Percentiles rank a stretch among this genome's conserved stretches.
Conservation (phyloP, 2,113 vertebrate genomes). For the Sakesphorus luctuosus region DNA sequence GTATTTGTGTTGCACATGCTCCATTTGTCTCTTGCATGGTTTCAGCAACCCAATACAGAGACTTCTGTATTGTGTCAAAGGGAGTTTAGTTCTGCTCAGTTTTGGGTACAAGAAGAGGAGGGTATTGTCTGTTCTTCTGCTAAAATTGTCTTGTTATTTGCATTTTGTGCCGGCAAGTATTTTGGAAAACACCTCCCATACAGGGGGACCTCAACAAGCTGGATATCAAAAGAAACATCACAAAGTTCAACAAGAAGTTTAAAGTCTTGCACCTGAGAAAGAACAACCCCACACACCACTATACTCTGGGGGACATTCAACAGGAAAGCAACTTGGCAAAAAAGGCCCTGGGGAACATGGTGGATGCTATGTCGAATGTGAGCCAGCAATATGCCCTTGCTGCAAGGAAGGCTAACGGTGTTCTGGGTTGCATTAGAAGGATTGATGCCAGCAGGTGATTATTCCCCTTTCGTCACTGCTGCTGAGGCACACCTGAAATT, state of each 20-base stretch:
- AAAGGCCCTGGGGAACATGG: not conserved
- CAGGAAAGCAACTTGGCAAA: not conserved
- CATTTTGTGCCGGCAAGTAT: not conserved
- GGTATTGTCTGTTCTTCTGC: not conserved
- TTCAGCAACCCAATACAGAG: not conserved
- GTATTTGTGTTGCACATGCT: not conserved
- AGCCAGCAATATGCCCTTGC: not conserved
- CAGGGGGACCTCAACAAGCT: not conserved
- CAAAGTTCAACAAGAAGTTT: not conserved
- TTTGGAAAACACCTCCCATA: not conserved
- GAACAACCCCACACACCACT: not conserved
- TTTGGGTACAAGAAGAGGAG: not conserved
- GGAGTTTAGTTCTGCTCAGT: not conserved
- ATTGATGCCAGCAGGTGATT: not conserved
- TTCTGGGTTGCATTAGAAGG: not conserved
- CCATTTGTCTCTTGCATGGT: not conserved
- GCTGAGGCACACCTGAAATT: not conserved
- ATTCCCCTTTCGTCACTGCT: not conserved
- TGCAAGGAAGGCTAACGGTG: not conserved
- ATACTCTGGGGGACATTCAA: accelerated
- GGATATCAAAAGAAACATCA: not conserved
- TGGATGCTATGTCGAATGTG: accelerated
- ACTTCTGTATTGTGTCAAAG: not conserved
- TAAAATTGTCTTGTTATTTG: not conserved
- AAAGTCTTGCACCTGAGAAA: not conserved